Conservation (phyloP, 2,888 invertebrate genomes). For the Trypoxylon attenuatum region DNA sequence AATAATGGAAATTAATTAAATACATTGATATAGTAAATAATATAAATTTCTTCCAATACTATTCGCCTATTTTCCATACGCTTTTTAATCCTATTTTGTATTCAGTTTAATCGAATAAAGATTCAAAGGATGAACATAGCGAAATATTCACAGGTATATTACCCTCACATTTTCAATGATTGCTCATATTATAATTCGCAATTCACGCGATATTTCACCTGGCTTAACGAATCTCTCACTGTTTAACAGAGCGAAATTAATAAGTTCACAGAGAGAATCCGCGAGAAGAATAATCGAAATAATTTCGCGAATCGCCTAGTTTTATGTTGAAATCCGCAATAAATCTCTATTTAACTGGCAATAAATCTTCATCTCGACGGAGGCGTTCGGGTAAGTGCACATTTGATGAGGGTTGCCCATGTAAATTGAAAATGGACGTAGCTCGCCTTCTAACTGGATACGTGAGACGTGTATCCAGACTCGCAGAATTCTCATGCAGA, state of each 20-base stretch:
- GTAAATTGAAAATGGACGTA: slow-evolving; percentile 35
- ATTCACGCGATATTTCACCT: background rate
- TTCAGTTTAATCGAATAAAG: too few species aligned
- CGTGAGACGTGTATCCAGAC: background rate
- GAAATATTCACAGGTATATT: too few species aligned
- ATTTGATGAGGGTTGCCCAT: slow-evolving; percentile 19
- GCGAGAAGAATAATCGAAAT: too few species aligned
- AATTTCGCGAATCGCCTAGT: too few species aligned
- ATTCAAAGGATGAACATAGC: too few species aligned
- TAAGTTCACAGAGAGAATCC: too few species aligned
- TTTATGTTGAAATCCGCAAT: background rate
- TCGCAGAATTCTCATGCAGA: too few species aligned
- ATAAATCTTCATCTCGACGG: slow-evolving; percentile 11
- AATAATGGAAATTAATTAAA: background rate
- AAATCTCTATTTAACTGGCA: background rate
- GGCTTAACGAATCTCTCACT: background rate
- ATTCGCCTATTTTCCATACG: too few species aligned
- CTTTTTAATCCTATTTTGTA: too few species aligned
- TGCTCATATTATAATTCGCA: background rate
- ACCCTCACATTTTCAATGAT: too few species aligned
- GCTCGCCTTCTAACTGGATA: slow-evolving; percentile 3
- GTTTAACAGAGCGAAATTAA: background rate
- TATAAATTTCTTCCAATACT: background rate
- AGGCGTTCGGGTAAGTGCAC: slow-evolving; percentile 17
- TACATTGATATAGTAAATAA: background rate